Percentiles rank a stretch among this genome's conserved stretches.
These are phyloP conservation scores for Bufo bufo DNA, from an alignment of 2,113 vertebrate species.

Conservation along the genomic window DNA sequence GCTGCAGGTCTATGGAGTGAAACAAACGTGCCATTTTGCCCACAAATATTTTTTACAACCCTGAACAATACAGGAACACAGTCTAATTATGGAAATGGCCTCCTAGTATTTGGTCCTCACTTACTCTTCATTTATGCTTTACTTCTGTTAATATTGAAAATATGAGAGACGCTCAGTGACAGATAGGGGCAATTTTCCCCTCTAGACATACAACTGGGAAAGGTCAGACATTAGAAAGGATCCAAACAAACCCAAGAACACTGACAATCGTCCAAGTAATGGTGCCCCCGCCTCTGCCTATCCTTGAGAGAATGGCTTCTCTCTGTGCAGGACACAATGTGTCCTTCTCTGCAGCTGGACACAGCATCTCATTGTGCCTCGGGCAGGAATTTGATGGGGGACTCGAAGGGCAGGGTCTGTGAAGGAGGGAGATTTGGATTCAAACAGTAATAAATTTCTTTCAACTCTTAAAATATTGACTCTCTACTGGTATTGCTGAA, in stretches of 20 bases:
- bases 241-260: slow-evolving; percentile 57
- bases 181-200: slow-evolving; percentile 51
- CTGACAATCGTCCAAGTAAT: slow-evolving; percentile 54
- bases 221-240: slow-evolving; percentile 56
- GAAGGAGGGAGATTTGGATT: slow-evolving; percentile 33
- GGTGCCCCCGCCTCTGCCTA: slow-evolving; percentile 51
- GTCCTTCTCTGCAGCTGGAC: slow-evolving; percentile 55
- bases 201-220: slow-evolving; percentile 54
- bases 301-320: slow-evolving; percentile 51
- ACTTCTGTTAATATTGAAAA: slow-evolving; percentile 35
- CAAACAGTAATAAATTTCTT: slow-evolving; percentile 2
- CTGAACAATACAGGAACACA: slow-evolving; percentile 36
- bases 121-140: slow-evolving; percentile 1
- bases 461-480: background rate
- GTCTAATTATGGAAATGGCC: slow-evolving; percentile 54
- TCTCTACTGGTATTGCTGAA: background rate
- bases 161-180: slow-evolving; percentile 43
- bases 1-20: slow-evolving; percentile 12
- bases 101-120: background rate
- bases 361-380: slow-evolving; percentile 51
- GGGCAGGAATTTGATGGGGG: slow-evolving; percentile 50
- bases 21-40: slow-evolving; percentile 23
- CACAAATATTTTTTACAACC: slow-evolving; percentile 34
- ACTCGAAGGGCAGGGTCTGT: slow-evolving; percentile 20
- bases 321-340: slow-evolving; percentile 57